These are phyloP conservation scores for Harmothoe impar DNA, from an alignment of 2,888 invertebrate genomes.

Conservation along the genomic window DNA sequence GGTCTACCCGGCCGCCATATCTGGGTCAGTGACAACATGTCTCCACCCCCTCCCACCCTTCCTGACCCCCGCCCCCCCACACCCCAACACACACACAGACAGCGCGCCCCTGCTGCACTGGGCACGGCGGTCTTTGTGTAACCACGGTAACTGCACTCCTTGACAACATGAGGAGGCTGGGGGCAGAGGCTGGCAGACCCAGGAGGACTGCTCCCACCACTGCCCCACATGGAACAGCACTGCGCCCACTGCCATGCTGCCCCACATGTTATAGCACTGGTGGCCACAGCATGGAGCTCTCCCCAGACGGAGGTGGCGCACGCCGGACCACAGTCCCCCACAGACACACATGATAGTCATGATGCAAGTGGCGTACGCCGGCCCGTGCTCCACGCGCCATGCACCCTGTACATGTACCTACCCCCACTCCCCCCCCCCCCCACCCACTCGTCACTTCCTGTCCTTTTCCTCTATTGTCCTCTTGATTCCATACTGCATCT, in stretches of 20 bases:
- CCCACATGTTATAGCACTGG: constrained; percentile 7
- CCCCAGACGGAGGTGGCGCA: too few species aligned
- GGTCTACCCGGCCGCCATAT: constrained; percentile 7
- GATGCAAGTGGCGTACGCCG: too few species aligned
- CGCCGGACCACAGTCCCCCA: too few species aligned
- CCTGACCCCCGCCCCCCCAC: background rate
- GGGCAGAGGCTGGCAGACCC: background rate
- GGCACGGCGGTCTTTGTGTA: constrained; percentile 41
- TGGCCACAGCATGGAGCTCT: too few species aligned
- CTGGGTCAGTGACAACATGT: constrained; percentile 58
- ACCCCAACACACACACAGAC: background rate
- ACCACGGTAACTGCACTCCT: constrained; percentile 60
- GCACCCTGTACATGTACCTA: background rate
- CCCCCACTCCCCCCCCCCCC: background rate
- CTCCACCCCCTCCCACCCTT: constrained; percentile 8
- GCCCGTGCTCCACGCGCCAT: background rate
- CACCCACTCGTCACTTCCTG: background rate
- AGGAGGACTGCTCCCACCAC: background rate
- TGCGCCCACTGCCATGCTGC: background rate
- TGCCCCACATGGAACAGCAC: too few species aligned
- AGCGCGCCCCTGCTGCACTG: background rate
- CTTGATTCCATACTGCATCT: too few species aligned
- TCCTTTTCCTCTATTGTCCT: background rate
- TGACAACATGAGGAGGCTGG: constrained; percentile 43
- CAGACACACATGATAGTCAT: too few species aligned